These are phyloP conservation scores for Anagyrus pseudococci DNA, from an alignment of 2,888 invertebrate species.

Conservation along the genomic window DNA sequence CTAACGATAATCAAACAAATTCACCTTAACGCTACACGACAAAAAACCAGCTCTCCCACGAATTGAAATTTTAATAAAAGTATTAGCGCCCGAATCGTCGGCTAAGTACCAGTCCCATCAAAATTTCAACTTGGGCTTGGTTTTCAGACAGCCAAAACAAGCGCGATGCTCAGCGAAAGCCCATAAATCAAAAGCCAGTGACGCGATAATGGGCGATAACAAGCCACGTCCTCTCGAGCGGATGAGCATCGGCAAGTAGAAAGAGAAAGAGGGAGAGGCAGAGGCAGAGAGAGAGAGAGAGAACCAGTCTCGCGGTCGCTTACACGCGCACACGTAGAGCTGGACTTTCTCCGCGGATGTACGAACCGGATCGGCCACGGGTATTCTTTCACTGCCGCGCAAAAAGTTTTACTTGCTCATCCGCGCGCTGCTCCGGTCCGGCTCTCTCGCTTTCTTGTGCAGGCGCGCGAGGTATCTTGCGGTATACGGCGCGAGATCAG, in stretches of 20 bases:
- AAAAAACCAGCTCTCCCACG: too few relatives aligned
- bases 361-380: slow-evolving; percentile 15
- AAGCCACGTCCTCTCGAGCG: background rate
- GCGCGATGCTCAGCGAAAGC: background rate
- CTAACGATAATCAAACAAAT: too few relatives aligned
- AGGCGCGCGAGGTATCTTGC: background rate
- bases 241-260: background rate
- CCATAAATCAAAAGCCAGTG: background rate
- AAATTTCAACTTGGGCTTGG: too few relatives aligned
- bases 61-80: too few relatives aligned
- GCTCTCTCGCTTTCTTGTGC: slow-evolving; percentile 2
- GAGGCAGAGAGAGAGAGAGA: background rate
- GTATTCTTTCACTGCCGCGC: slow-evolving; percentile 4
- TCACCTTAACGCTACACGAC: too few relatives aligned
- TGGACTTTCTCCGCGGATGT: slow-evolving; percentile 16
- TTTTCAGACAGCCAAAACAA: too few relatives aligned
- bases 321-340: background rate
- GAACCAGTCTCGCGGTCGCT: too few relatives aligned
- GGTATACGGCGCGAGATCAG: too few relatives aligned
- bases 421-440: background rate
- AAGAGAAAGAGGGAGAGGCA: too few relatives aligned
- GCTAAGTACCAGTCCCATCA: too few relatives aligned
- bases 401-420: slow-evolving; percentile 9
- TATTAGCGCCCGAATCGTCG: too few relatives aligned
- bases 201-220: slow-evolving; percentile 2